Evolutionary conservation across 2,888 invertebrate species (phyloP).

Genomic region (Argyresthia goedartella): DNA sequence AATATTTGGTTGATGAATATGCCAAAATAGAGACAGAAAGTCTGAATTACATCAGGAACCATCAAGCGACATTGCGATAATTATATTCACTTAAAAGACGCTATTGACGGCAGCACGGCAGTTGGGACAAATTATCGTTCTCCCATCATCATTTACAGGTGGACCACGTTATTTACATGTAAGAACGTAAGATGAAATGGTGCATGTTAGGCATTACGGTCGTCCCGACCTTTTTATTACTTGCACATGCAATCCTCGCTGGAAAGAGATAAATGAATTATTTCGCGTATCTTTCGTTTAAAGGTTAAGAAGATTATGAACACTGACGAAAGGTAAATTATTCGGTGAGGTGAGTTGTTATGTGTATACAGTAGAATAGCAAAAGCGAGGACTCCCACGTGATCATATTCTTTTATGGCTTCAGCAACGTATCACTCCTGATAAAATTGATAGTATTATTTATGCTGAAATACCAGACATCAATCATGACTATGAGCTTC

Average conservation of each 20-base stretch:
- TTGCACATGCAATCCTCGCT: conserved; percentile 18
- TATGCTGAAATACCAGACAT: conserved; percentile 16
- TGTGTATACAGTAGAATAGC: conserved; percentile 16
- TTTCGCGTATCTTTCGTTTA: conserved; percentile 18
- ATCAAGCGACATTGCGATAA: conserved; percentile 23
- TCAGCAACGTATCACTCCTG: conserved; percentile 15
- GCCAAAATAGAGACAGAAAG: conserved; percentile 26
- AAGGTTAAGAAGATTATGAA: conserved; percentile 18
- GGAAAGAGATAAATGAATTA: conserved; percentile 20
- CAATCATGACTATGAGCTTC: conserved; percentile 15
- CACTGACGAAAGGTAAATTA: conserved; percentile 16
- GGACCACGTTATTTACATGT: conserved; percentile 7
- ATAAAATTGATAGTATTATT: conserved; percentile 16
- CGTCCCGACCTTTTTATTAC: conserved; percentile 17
- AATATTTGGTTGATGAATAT: conserved; percentile 23
- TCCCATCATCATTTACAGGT: conserved; percentile 13
- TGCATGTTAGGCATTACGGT: conserved; percentile 20
- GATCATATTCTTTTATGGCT: conserved; percentile 15
- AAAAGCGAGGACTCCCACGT: conserved; percentile 17
- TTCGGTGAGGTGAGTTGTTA: conserved; percentile 17
- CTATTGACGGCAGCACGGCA: conserved; percentile 12
- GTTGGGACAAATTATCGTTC: conserved; percentile 9
- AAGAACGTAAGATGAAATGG: conserved; percentile 10
- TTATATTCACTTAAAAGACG: conserved; percentile 26
- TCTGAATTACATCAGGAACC: conserved; percentile 19